Conservation (phyloP, 2,888 invertebrate genomes). For the Ashinkailepas kermadecensis region DNA sequence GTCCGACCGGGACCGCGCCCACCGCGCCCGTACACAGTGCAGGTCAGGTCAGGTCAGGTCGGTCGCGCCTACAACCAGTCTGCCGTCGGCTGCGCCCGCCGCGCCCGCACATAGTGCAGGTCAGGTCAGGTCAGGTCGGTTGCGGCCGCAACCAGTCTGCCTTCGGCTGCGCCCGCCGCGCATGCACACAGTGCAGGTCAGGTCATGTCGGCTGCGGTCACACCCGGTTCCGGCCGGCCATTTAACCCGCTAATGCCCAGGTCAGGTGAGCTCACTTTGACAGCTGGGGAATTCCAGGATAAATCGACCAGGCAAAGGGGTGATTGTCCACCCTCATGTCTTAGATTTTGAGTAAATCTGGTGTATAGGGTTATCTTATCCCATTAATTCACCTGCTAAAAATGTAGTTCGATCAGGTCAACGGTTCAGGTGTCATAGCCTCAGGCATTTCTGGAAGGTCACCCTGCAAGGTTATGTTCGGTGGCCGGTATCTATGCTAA, state of each 20-base stretch:
- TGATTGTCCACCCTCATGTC: too few species aligned
- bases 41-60: slow-evolving; percentile 48
- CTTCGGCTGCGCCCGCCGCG: slow-evolving; percentile 69
- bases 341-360: too few species aligned
- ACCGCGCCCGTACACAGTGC: slow-evolving; percentile 69
- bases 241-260: slow-evolving; percentile 42
- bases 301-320: too few species aligned
- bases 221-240: not conserved
- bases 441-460: too few species aligned
- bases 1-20: slow-evolving; percentile 58
- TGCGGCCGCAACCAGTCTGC: slow-evolving; percentile 60
- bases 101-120: slow-evolving; percentile 72
- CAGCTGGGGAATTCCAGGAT: too few species aligned
- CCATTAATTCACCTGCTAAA: too few species aligned
- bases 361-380: too few species aligned
- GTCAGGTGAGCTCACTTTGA: too few species aligned
- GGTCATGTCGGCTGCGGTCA: not conserved
- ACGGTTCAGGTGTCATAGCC: too few species aligned
- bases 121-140: slow-evolving; percentile 38
- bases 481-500: too few species aligned
- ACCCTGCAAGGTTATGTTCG: too few species aligned
- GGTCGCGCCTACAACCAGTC: slow-evolving; percentile 49
- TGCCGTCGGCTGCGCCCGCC: slow-evolving; percentile 72
- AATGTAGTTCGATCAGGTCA: too few species aligned
- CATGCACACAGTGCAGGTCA: slow-evolving; percentile 71